Base-by-base conservation (phyloP, 2,113 vertebrate species). In the Bufo bufo region DNA sequence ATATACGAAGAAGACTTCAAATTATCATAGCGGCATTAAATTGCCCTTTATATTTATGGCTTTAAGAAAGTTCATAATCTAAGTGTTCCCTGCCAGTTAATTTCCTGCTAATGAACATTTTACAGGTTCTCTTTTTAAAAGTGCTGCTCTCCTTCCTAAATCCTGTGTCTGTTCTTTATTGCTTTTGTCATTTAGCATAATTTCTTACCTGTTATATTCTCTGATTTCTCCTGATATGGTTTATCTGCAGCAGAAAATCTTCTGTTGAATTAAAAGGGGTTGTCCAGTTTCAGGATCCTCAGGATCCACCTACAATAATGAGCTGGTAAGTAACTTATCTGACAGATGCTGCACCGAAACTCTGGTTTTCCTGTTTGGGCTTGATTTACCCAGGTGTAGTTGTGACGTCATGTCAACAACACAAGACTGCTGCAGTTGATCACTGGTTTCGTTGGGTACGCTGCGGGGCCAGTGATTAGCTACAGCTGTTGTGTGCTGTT, bases 1-100 rank as follows among this genome's bases (percentile, higher is more conserved):
- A 95, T 93, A 93, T 94, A 93, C 93, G 91, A 94, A 94, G 92
- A 95, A 96, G 95, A 96, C 95, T 95, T 94, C 94, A 93, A 94
- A 96, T 96, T 94, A 95, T 95, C 93, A 89, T 92, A 92, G 90
- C 87, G 89, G 86, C 94, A 95, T 96, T 94, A 94, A 93, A 96
- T 94, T 90, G 94, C 93, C 90, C 93, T 94, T 95, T 95, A 93
- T 94, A 93, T 94, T 95, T 93, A 95, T 94, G 93, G 93, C 94
- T 94, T 93, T 93, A 94, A 94, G 94, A 94, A 95, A 93, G 92
- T 95, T 95, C 94, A 93, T 92, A 94, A 93, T 91, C 92, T 92
- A 92, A 92, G 77, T 91, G 82, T 91, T 93, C 90, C 90, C 92
- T 94, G 93, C 93, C 93, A 94, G 93, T 91, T 95, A 93, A 94